A percentile compares a stretch with the other conserved stretches of the same genome.
Evolutionary conservation across 2,113 vertebrate genomes (phyloP).

Genomic region (Synodontis membranacea): DNA sequence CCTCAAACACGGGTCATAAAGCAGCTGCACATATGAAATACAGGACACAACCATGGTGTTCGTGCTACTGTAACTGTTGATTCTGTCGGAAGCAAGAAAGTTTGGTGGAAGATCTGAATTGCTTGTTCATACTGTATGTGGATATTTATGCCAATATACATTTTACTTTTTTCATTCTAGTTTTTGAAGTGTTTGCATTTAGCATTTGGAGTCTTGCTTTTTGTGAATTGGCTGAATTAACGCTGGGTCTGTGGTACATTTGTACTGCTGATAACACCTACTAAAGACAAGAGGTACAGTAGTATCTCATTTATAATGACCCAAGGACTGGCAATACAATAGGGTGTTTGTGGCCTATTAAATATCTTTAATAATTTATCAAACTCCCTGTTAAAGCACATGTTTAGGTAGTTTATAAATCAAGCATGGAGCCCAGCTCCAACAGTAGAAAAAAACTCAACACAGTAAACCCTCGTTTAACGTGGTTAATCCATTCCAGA

Average conservation of each 20-base stretch:
- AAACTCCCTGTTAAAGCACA: too few species aligned
- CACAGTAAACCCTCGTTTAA: too few species aligned
- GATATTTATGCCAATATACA: neutral
- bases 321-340: neutral
- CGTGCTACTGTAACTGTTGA: neutral
- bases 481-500: too few species aligned
- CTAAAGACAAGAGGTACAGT: slow-evolving; percentile 13
- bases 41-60: neutral
- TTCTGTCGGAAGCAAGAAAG: neutral
- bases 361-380: too few species aligned
- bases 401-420: too few species aligned
- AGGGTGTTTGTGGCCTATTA: too few species aligned
- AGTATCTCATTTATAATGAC: neutral
- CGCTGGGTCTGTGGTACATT: neutral
- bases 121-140: neutral
- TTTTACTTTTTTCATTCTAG: neutral
- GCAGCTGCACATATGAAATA: neutral
- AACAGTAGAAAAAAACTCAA: too few species aligned
- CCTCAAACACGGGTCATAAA: slow-evolving; percentile 2
- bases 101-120: neutral
- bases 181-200: neutral
- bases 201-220: neutral
- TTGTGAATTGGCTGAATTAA: neutral
- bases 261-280: neutral
- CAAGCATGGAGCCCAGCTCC: too few species aligned